Evolutionary conservation across 2,888 invertebrate genomes (phyloP).

Genomic region (Cephus rjabovi): DNA sequence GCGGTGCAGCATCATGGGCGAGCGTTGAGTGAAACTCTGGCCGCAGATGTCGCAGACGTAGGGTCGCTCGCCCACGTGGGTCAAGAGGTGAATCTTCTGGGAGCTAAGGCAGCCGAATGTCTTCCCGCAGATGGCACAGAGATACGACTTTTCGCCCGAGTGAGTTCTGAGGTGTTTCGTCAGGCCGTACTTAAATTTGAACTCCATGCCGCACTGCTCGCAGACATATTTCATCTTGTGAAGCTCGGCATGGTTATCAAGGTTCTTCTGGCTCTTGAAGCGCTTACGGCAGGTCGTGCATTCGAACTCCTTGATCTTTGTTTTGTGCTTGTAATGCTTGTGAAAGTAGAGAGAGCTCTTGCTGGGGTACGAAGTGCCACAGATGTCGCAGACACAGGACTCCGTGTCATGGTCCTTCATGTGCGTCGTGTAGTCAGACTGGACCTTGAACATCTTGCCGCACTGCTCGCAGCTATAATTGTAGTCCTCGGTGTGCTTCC

Average conservation of each 20-base stretch:
- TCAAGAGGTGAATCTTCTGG: conserved; percentile 53
- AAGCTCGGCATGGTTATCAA: conserved; percentile 49
- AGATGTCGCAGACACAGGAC: conserved; percentile 58
- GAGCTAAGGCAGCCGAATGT: conserved; percentile 56
- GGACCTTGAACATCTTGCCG: conserved; percentile 69
- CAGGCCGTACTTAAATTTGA: conserved; percentile 56
- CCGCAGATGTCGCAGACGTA: conserved; percentile 60
- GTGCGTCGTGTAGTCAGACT: conserved; percentile 69
- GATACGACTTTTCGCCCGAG: conserved; percentile 54
- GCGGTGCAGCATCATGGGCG: conserved; percentile 60
- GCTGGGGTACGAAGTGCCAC: conserved; percentile 55
- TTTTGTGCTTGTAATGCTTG: conserved; percentile 58
- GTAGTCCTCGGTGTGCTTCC: conserved; percentile 57
- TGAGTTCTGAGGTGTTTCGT: conserved; percentile 57
- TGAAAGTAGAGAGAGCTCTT: conserved; percentile 59
- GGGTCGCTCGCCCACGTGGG: conserved; percentile 56
- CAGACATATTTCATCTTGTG: conserved; percentile 59
- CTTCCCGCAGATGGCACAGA: conserved; percentile 58
- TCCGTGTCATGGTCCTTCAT: conserved; percentile 63
- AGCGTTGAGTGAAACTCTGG: conserved; percentile 57
- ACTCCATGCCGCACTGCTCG: conserved; percentile 60
- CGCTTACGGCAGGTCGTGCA: conserved; percentile 53
- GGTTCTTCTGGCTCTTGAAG: conserved; percentile 57
- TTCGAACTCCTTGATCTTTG: conserved; percentile 53
- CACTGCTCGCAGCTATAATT: conserved; percentile 71